These are phyloP conservation scores for Rhorus exstirpatorius DNA, from an alignment of 2,888 invertebrate species.

Conservation along the genomic window DNA sequence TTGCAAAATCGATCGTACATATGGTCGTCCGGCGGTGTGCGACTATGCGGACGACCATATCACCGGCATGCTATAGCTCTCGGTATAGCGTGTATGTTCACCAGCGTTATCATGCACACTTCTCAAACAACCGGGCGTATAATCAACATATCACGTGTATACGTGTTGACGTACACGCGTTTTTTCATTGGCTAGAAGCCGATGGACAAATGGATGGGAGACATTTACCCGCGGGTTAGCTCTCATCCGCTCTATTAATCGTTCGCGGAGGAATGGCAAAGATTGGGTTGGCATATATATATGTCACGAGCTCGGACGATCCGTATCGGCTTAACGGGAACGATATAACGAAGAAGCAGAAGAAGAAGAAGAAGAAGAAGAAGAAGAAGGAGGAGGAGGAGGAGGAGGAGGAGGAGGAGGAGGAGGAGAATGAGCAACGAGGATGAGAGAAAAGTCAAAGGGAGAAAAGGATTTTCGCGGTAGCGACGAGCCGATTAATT, in stretches of 20 bases:
- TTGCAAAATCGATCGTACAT: conserved; percentile 57
- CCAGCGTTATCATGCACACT: neutral
- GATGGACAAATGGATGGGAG: neutral
- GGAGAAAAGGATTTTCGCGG: conserved; percentile 51
- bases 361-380: neutral
- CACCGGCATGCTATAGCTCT: too few relatives aligned
- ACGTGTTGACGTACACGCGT: neutral
- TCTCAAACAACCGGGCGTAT: neutral
- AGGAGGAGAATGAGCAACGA: conserved; percentile 6
- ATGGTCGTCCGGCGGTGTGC: too few relatives aligned
- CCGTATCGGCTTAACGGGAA: conserved; percentile 16
- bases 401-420: neutral
- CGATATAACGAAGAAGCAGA: conserved; percentile 23
- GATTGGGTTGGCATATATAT: conserved; percentile 23
- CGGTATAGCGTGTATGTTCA: neutral
- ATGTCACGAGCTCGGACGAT: conserved; percentile 6
- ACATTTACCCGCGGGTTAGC: conserved; percentile 7
- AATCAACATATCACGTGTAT: neutral
- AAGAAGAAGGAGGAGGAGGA: neutral
- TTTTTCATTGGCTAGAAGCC: neutral
- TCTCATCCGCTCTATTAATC: too few relatives aligned
- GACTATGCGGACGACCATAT: neutral
- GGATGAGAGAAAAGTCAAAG: conserved; percentile 1
- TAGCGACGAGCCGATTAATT: conserved; percentile 81
- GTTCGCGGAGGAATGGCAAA: conserved; percentile 3